Conservation (phyloP, 2,113 vertebrate genomes). For the Chamaetylas fuelleborni region DNA sequence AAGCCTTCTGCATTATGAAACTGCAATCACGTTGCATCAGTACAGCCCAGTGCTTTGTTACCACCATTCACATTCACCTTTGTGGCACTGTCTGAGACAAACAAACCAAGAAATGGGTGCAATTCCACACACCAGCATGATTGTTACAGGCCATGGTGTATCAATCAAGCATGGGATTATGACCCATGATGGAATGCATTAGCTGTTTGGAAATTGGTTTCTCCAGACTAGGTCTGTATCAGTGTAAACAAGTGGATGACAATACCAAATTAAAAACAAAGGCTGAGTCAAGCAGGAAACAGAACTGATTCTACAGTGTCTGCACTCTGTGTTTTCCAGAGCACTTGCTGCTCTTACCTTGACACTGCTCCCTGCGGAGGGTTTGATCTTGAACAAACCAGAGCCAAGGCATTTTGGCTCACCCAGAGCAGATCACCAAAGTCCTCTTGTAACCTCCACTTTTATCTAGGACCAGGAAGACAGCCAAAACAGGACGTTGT, state of each 20-base stretch:
- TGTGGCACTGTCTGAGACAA: not conserved
- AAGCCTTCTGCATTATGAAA: not conserved
- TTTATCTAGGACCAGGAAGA: not conserved
- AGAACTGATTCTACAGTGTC: not conserved
- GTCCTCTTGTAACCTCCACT: not conserved
- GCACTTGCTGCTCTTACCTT: not conserved
- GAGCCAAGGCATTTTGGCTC: not conserved
- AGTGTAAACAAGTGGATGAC: not conserved
- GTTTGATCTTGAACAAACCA: not conserved
- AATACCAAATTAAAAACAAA: not conserved
- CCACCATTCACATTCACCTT: not conserved
- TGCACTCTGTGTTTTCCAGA: not conserved
- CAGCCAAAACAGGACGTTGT: not conserved
- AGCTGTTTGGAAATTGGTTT: constrained; percentile 29
- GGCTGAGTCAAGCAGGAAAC: constrained; percentile 45
- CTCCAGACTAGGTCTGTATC: not conserved
- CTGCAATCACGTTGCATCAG: not conserved
- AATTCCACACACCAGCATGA: not conserved
- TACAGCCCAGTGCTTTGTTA: not conserved
- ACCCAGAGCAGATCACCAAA: not conserved
- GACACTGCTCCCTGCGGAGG: not conserved
- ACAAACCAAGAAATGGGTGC: not conserved
- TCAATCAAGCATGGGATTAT: not conserved
- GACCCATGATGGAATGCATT: not conserved
- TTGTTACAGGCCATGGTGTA: not conserved